Percentiles rank a stretch among this genome's conserved stretches.
Conservation (phyloP, 2,797 vertebrate species). For the Poeciliopsis gracilis region DNA sequence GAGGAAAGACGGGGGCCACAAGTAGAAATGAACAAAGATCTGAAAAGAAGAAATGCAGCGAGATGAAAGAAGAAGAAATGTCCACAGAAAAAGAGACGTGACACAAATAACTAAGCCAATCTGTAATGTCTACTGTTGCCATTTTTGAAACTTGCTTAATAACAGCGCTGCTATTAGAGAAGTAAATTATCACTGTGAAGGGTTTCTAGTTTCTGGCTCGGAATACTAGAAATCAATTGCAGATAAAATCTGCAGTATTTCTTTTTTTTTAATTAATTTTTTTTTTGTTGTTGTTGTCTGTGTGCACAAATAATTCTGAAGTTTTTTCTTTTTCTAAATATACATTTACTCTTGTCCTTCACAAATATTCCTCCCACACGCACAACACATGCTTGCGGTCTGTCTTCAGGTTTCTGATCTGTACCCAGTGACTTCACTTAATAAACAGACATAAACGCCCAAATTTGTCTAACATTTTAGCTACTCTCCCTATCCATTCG, state of each 20-base stretch:
- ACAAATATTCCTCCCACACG: slow-evolving; percentile 67
- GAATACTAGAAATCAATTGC: neutral
- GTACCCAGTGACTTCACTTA: slow-evolving; percentile 19
- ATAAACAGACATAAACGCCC: too few relatives aligned
- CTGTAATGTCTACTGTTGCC: slow-evolving; percentile 26
- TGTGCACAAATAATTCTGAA: slow-evolving; percentile 33
- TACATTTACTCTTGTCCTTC: slow-evolving; percentile 34
- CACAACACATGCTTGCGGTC: slow-evolving; percentile 46
- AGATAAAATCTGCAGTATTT: neutral
- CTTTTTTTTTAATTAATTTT: too few relatives aligned
- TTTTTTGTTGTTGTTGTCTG: slow-evolving; percentile 15
- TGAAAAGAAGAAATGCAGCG: slow-evolving; percentile 41
- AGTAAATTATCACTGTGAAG: neutral
- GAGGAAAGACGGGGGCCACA: slow-evolving; percentile 43
- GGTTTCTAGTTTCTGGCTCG: neutral
- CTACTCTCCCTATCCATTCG: too few relatives aligned
- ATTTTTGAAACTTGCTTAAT: slow-evolving; percentile 9
- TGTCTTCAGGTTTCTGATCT: slow-evolving; percentile 46
- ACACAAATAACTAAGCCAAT: slow-evolving; percentile 32
- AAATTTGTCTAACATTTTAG: too few relatives aligned
- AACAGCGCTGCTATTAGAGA: neutral
- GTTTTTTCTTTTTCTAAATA: slow-evolving; percentile 39
- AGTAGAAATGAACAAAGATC: slow-evolving; percentile 58
- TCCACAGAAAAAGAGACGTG: slow-evolving; percentile 22
- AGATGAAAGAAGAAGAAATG: slow-evolving; percentile 12